Evolutionary conservation across 1,140 invertebrate genomes (phyloP).

Genomic region (Drosophila sproati): DNA sequence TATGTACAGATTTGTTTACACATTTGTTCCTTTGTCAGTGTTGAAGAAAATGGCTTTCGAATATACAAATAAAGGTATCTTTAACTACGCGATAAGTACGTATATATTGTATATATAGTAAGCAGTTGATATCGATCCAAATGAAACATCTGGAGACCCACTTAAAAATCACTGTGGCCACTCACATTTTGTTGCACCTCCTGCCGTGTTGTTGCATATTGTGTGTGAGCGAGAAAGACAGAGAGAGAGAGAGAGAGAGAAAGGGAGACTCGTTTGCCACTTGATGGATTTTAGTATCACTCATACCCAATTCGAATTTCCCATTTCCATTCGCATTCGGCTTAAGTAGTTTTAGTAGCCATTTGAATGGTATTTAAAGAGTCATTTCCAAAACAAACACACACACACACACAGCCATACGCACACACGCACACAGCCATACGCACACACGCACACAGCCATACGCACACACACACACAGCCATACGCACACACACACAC

Average conservation of each 20-base stretch:
- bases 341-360: constrained; percentile 75
- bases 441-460: too few relatives aligned
- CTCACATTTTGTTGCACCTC: constrained; percentile 15
- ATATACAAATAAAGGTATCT: neutral
- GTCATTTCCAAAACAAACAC: constrained; percentile 47
- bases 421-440: too few relatives aligned
- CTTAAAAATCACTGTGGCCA: neutral
- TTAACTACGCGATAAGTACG: constrained; percentile 1
- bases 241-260: neutral
- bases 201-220: constrained; percentile 16
- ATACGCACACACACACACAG: constrained; percentile 15
- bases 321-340: constrained; percentile 45
- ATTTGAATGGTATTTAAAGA: constrained; percentile 72
- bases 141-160: constrained; percentile 28
- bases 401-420: neutral
- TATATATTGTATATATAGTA: neutral
- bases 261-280: constrained; percentile 32
- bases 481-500: neutral
- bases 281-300: constrained; percentile 75
- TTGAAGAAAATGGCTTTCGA: constrained; percentile 1
- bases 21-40: constrained; percentile 5
- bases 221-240: neutral
- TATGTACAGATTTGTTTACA: neutral
- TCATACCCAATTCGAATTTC: constrained; percentile 24
- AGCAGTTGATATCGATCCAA: neutral